Evolutionary conservation across 2,113 vertebrate species (phyloP), one percentile per base, ranked within the genome.

Genomic region (Eulemur macaco): DNA sequence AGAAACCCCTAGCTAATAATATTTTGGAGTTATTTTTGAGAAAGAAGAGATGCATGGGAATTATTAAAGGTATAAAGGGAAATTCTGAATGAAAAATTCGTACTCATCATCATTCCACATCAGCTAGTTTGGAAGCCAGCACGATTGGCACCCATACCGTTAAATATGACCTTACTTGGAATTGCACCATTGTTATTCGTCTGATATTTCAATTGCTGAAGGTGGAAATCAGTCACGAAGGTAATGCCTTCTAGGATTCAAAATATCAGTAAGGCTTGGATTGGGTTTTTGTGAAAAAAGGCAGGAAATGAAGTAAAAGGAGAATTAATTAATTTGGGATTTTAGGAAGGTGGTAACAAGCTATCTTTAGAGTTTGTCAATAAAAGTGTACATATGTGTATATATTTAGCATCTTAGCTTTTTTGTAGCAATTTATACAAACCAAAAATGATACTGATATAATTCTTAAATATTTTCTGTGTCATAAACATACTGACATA

Each of bases 21-120:
- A 95, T 88, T 96, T 90, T 88, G 52, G n/a, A 97, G 66, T 94
- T 96, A 87, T 78, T 97, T 97, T 96, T 96, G 81, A 97, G 80
- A 73, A 87, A 86, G 47, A 87, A 63, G 66, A 96, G 37, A 71
- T 91, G 12, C 60, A 42, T 42, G 39, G 87, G 42, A 84, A 93
- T 81, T 92, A 54, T 80, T 69, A 91, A 29, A 71, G 39, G 50
- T 66, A 78, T 60, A 93, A 91, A 92, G 60, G 42, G 71, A 82
- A 78, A 68, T 93, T 94, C 45, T 76, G 63, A 94, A 93, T 92
- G 96, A 94, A 96, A 93, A 87, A 93, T 69, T 76, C 66, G 86
- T n/a, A 25, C 1, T 50, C 25, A 12, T 68, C 52, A 73, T 64
- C 34, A 73, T 96, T 95, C 39, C 27, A 64, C 58, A 86, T 63